Evolutionary conservation across 2,797 vertebrate species (phyloP).

Genomic region (Aulostomus chinensis): DNA sequence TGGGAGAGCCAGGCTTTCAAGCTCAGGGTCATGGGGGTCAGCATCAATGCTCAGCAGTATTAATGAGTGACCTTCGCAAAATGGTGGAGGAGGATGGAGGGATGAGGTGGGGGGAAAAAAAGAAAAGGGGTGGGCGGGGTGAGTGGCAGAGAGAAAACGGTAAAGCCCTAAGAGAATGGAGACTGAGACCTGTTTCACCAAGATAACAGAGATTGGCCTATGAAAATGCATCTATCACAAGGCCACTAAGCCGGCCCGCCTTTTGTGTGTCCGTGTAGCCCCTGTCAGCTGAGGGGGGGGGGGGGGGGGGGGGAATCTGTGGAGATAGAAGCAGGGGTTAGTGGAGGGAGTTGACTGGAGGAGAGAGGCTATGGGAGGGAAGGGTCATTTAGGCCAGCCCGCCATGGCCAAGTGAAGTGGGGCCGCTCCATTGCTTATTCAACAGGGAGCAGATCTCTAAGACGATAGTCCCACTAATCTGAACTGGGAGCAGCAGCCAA

Average conservation of each 20-base stretch:
- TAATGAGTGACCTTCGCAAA: constrained; percentile 85
- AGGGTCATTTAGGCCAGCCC: constrained; percentile 50
- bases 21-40: constrained; percentile 75
- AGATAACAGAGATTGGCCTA: constrained; percentile 84
- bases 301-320: constrained; percentile 57
- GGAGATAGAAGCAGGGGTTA: constrained; percentile 64
- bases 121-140: constrained; percentile 43
- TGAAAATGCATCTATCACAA: constrained; percentile 86
- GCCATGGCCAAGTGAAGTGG: constrained; percentile 62
- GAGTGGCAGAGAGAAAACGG: constrained; percentile 70
- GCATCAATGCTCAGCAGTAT: constrained; percentile 79
- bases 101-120: constrained; percentile 35
- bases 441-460: constrained; percentile 76
- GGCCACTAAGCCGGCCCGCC: constrained; percentile 78
- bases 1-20: constrained; percentile 70
- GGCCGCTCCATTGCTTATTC: constrained; percentile 81
- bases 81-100: constrained; percentile 56
- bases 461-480: constrained; percentile 74
- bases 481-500: constrained; percentile 47
- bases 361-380: constrained; percentile 15
- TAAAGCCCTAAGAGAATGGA: constrained; percentile 81
- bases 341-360: constrained; percentile 18
- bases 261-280: constrained; percentile 73
- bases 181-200: constrained; percentile 80
- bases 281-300: constrained; percentile 58